Evolutionary conservation across 1,140 invertebrate species (phyloP), one percentile per base, ranked within the genome.

Genomic region (Sycobia sp.): DNA sequence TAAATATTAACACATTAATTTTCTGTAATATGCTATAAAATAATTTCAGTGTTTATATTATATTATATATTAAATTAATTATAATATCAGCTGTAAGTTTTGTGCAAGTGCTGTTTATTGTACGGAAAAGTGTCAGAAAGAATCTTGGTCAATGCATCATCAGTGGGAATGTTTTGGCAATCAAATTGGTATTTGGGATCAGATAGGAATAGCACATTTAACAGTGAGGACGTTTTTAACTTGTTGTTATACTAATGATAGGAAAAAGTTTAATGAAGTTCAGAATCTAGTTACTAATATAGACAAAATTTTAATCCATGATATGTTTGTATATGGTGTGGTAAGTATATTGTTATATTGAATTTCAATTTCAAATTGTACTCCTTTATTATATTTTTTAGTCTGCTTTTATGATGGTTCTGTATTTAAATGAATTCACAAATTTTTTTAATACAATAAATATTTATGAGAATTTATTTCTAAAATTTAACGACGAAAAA

Each of bases 171-270:
- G 92, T 75, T 72, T 78, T 46, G 87, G 86, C 20, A 84, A 85
- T 67, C 81, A 83, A 69, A 82, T 88, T 34, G 78, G 82, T 32
- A 76, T 90, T 56, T 86, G 89, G 76, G 78, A 84, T 36, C 85
- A 86, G 49, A 84, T 93, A 47, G 92, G 92, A 9, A 89, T 93
- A 66, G 90, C 87, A 27, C 90, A 93, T 78, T 82, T 93, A 47
- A 89, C 88, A 57, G 72, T 91, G 34, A 86, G 89, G 79, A 84
- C 87, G 43, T 76, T 89, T 18, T 71, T 90, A 20, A 80, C 78
- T 41, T 80, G 78, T 23, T 63, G 74, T 34, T 73, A 72, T 49
- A 79, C 75, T 5, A 67, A 66, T 9, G 78, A 84, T 57, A 69
- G 43, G 43, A 51, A 57, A 5, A 71, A 68, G 60, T 78, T 82